phyloP scores from a whole-genome alignment of 2,797 vertebrate species.

The Hoplostethus atlanticus region DNA sequence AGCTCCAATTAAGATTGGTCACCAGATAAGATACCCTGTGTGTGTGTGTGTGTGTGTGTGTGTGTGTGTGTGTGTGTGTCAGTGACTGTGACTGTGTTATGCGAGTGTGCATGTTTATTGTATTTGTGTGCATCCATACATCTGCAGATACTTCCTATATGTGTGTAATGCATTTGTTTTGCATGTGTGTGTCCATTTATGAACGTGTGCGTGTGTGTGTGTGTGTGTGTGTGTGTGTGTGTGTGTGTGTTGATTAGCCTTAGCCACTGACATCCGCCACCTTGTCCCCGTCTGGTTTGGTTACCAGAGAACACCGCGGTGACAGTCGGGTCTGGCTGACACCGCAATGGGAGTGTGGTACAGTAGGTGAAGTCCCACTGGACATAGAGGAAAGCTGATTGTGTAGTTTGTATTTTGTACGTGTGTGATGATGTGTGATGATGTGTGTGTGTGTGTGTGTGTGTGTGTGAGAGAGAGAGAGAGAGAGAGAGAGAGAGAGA shows the following conservation, averaged over 20 bases:
- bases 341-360: not conserved
- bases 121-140: not conserved
- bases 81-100: conserved; percentile 10
- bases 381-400: conserved; percentile 22
- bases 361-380: conserved; percentile 1
- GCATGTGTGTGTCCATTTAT: not conserved
- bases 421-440: not conserved
- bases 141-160: not conserved
- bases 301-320: conserved; percentile 47
- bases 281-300: conserved; percentile 39
- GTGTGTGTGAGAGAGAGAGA: conserved; percentile 1
- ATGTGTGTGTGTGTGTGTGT: conserved; percentile 35
- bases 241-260: conserved; percentile 31
- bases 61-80: conserved; percentile 19
- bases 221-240: not conserved
- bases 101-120: conserved; percentile 2
- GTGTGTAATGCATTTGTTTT: not conserved
- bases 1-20: conserved; percentile 80
- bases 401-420: conserved; percentile 20
- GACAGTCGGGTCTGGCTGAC: not conserved
- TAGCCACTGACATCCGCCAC: conserved; percentile 6
- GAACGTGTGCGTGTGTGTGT: not conserved
- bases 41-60: conserved; percentile 35
- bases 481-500: too few species aligned
- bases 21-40: conserved; percentile 65